phyloP scores from a whole-genome alignment of 1,140 invertebrate genomes.

The Drosophila trapezifrons region DNA sequence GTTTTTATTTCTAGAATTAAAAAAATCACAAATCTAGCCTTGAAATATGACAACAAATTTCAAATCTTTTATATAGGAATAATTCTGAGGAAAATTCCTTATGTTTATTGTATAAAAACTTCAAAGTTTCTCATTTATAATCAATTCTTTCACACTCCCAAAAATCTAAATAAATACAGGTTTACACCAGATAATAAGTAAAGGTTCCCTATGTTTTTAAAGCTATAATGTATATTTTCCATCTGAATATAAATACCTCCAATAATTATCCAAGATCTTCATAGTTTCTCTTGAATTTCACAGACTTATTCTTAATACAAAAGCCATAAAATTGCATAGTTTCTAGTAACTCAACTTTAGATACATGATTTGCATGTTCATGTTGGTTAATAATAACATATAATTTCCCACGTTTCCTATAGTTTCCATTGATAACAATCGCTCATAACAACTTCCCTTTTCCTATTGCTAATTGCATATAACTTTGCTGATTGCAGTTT shows the following conservation, averaged over 20 bases:
- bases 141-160: not conserved
- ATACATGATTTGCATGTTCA: conserved; percentile 1
- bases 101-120: not conserved
- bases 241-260: not conserved
- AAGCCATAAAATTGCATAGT: not conserved
- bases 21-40: no score
- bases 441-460: not conserved
- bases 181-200: not conserved
- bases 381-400: conserved; percentile 1
- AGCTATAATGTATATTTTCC: not conserved
- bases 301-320: no score
- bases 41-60: not conserved
- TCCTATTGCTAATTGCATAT: not conserved
- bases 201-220: not conserved
- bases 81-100: not conserved
- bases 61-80: not conserved
- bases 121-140: not conserved
- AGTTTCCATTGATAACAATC: conserved; percentile 4
- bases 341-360: not conserved
- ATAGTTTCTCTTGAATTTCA: not conserved
- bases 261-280: not conserved
- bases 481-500: not conserved
- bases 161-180: not conserved
- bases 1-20: not conserved
- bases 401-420: conserved; percentile 5